Base-by-base conservation (phyloP, 2,113 vertebrate species). In the Irena cyanogastra region DNA sequence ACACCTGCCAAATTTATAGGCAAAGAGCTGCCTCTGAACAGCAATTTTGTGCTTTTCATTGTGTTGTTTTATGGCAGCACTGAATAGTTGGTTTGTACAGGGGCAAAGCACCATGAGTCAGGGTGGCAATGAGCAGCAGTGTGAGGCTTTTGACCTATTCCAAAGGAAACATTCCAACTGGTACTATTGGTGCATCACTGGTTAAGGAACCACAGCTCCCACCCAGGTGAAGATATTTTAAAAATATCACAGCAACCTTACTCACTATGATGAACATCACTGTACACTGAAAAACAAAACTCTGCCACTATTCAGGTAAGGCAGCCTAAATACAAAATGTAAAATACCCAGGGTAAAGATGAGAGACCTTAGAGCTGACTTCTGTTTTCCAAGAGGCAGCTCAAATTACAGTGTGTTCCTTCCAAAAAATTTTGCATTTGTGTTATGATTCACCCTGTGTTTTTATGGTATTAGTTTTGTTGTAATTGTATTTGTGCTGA, bases 191-290 rank as follows among this genome's bases (percentile, higher is more conserved):
- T 52, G 33, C 35, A 50, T 42, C 35, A 39, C 33, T 37, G n/a
- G 19, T 53, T 42, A 60, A 72, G 49, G 47, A 91, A 42, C 20
- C 39, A 61, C 11, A 70, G 37, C 31, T 35, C 65, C 45, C 7
- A 45, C 2, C 3, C 26, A n/a, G 31, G n/a, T 0, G 0, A 77
- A 87, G 4, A 18, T 31, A 66, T 26, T 52, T 61, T 12, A 70
- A 83, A 80, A 80, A 24, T 3, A n/a, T 12, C 37, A 57, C 37
- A 86, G 72, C 22, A 83, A 41, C 6, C 28, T 65, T 45, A 74
- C 24, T 80, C 64, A 69, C 54, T 23, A 37, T 10, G 13, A 57
- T 8, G 5, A 75, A 82, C 5, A 65, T 53, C 44, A 53, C 19
- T 13, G 17, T 4, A 24, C 27, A 60, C n/a, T 35, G 21, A 37